phyloP scores from a whole-genome alignment of 2,797 vertebrate species.

The Oryzias sinensis region DNA sequence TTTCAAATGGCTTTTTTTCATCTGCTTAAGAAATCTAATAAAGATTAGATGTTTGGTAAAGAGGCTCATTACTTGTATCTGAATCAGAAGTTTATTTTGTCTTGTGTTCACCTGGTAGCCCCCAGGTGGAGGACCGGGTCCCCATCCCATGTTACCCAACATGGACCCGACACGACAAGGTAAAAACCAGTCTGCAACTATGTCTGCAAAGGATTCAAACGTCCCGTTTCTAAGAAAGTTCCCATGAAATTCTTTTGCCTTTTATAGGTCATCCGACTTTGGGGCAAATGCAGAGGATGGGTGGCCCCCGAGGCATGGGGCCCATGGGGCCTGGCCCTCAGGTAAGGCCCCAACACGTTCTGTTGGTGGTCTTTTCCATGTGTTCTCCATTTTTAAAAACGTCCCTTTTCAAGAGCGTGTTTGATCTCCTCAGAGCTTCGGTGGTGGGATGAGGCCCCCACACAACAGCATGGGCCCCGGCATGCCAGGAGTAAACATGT shows the following conservation, averaged over 20 bases:
- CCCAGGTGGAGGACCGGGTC: slow-evolving; percentile 93
- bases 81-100: slow-evolving; percentile 7
- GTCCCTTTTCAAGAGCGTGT: background rate
- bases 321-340: slow-evolving; percentile 97
- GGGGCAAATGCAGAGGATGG: slow-evolving; percentile 99
- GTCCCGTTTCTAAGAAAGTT: background rate
- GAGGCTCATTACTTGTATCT: background rate
- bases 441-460: slow-evolving; percentile 98
- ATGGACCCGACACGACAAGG: slow-evolving; percentile 99
- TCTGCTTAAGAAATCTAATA: no score
- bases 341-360: slow-evolving; percentile 70
- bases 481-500: slow-evolving; percentile 99
- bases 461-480: slow-evolving; percentile 96
- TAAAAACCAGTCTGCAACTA: slow-evolving; percentile 46
- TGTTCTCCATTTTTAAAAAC: background rate
- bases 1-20: no score
- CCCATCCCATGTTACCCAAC: slow-evolving; percentile 96
- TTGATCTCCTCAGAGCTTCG: slow-evolving; percentile 86
- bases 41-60: background rate
- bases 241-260: background rate
- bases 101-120: slow-evolving; percentile 72
- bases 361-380: background rate
- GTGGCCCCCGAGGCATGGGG: slow-evolving; percentile 95
- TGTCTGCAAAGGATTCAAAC: background rate
- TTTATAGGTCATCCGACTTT: slow-evolving; percentile 87